phyloP scores from a whole-genome alignment of 2,888 invertebrate species.

The Microchrysa polita region DNA sequence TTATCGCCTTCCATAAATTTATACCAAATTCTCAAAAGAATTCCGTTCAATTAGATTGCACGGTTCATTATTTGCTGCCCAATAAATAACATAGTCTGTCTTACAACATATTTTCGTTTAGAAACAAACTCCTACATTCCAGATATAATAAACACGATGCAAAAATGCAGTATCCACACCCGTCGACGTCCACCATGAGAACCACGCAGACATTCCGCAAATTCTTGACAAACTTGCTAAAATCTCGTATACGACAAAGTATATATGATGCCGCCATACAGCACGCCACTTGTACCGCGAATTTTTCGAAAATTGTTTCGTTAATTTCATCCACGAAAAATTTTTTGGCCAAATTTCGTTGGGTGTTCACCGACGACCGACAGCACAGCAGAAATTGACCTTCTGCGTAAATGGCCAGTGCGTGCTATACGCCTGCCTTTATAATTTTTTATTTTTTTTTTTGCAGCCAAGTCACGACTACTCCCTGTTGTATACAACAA shows the following conservation, averaged over 20 bases:
- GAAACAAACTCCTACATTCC: slow-evolving; percentile 23
- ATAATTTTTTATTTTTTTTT: neutral
- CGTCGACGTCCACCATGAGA: neutral
- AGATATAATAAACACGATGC: slow-evolving; percentile 31
- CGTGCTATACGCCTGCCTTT: slow-evolving; percentile 28
- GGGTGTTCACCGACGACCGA: neutral
- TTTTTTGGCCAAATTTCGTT: slow-evolving; percentile 1
- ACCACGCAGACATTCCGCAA: slow-evolving; percentile 21
- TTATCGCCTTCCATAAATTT: neutral
- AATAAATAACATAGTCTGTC: slow-evolving; percentile 20
- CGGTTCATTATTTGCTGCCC: neutral
- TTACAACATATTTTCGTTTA: slow-evolving; percentile 11
- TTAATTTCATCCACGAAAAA: slow-evolving; percentile 34
- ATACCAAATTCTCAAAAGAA: neutral
- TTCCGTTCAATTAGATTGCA: neutral
- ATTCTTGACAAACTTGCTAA: neutral
- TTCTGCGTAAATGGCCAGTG: slow-evolving; percentile 37
- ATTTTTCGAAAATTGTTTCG: slow-evolving; percentile 27
- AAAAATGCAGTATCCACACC: slow-evolving; percentile 21
- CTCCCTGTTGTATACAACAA: neutral
- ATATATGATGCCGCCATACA: neutral
- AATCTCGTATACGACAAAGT: too few relatives aligned
- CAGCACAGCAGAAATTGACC: neutral
- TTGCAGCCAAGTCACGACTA: slow-evolving; percentile 13
- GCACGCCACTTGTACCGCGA: neutral